Evolutionary conservation across 2,797 vertebrate species (phyloP), one percentile per base, ranked within the genome.

Genomic region (Uromys caudimaculatus): DNA sequence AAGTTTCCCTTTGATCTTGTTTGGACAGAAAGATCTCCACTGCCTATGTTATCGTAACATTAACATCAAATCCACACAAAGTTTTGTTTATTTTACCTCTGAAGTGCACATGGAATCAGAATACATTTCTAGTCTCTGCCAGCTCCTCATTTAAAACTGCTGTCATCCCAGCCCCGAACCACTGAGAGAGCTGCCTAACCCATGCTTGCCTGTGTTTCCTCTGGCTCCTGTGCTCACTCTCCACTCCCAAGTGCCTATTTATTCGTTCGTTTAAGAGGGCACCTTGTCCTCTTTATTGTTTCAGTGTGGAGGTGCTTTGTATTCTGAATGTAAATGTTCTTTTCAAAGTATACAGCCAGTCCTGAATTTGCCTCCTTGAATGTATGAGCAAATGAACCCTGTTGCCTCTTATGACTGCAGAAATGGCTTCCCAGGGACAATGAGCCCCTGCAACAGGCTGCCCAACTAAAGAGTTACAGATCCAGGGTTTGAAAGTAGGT

Each of bases 321-420:
- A 21, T 83, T 90, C 64, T 62, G 54, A 23, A 32, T 90, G 50
- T 60, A 89, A 87, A 7, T 78, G 38, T 78, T 24, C 8, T 94
- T 95, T 97, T 78, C 44, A 79, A 87, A 97, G 86, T 60, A 32
- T 77, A 50, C n/a, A 73, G 47, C 16, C 62, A 87, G 87, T 84
- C 47, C 38, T 94, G 81, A 56, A 4, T 73, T 47, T 91, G 75
- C 76, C 84, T 81, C 71, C 52, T 84, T 71, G 69, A 90, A 85
- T 32, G 47, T 11, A 86, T 75, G 21, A 91, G 50, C 92, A 79
- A 91, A 81, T 87, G 84, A 89, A 50, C 27, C 27, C 29, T 58
- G 35, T 21, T 44, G 38, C 35, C 29, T 27, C 77, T 88, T 84
- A 77, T 87, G 21, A 24, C 64, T 77, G 44, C 86, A 91, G 60